A percentile compares a stretch with the other conserved stretches of the same genome.
Conservation (phyloP, 2,888 invertebrate species). For the Mantis religiosa region DNA sequence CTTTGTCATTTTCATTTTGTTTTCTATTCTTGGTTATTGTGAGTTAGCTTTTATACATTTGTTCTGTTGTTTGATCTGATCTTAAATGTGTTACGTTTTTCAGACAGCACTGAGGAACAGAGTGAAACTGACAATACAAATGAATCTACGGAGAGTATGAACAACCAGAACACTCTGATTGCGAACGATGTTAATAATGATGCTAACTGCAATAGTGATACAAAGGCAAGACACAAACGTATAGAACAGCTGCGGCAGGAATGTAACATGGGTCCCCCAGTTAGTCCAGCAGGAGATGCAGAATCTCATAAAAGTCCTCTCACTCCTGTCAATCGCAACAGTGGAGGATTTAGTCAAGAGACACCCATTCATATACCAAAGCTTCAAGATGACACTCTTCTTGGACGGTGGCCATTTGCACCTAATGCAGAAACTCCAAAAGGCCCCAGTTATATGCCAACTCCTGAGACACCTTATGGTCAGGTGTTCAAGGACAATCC, state of each 20-base stretch:
- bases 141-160: not conserved
- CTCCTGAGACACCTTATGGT: constrained; percentile 56
- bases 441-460: constrained; percentile 47
- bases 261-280: not conserved
- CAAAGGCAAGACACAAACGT: not conserved
- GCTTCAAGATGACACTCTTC: not conserved
- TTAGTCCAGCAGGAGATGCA: not conserved
- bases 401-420: not conserved
- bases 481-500: constrained; percentile 48
- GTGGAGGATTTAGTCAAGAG: constrained; percentile 20
- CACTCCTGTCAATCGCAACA: not conserved
- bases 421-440: constrained; percentile 39
- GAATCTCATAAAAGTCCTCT: not conserved
- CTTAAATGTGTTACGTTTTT: too few species aligned
- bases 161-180: not conserved
- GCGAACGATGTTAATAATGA: not conserved
- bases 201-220: not conserved
- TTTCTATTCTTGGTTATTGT: too few species aligned
- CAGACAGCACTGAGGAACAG: not conserved
- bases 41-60: too few species aligned
- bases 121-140: not conserved
- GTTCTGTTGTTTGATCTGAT: too few species aligned
- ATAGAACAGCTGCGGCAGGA: not conserved
- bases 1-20: too few species aligned
- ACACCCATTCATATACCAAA: constrained; percentile 15